phyloP scores from a whole-genome alignment of 1,140 invertebrate genomes.

The Papilio machaon region DNA sequence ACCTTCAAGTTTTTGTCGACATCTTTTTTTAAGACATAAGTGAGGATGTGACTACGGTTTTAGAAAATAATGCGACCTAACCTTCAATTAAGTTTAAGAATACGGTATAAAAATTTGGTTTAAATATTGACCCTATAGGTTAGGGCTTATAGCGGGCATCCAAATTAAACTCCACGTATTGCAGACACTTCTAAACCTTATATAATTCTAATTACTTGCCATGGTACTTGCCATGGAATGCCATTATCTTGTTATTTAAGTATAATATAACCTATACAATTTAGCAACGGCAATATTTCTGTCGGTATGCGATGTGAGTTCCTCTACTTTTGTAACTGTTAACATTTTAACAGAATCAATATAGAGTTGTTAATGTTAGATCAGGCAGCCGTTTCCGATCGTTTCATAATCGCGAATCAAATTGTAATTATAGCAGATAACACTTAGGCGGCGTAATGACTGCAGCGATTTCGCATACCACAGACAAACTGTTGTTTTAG shows the following conservation, averaged over 20 bases:
- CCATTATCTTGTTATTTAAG: background rate
- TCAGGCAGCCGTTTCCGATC: conserved; percentile 5
- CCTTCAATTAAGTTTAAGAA: background rate
- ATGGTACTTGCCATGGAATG: background rate
- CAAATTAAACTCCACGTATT: too few relatives aligned
- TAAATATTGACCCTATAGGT: too few relatives aligned
- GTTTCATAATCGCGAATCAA: conserved; percentile 44
- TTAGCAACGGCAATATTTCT: background rate
- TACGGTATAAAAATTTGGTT: too few relatives aligned
- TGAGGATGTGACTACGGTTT: too few relatives aligned
- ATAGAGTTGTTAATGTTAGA: conserved; percentile 19
- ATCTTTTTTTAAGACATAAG: too few relatives aligned
- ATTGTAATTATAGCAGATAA: conserved; percentile 53
- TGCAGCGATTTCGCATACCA: conserved; percentile 47
- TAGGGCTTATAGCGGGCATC: too few relatives aligned
- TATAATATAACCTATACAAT: background rate
- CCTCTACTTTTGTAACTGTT: conserved; percentile 19
- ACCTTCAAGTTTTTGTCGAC: background rate
- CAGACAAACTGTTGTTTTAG: conserved; percentile 30
- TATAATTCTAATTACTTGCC: too few relatives aligned
- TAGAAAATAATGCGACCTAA: background rate
- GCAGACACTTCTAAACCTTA: too few relatives aligned
- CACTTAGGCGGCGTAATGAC: conserved; percentile 43
- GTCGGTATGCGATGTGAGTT: background rate
- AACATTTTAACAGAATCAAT: conserved; percentile 20